A percentile compares a stretch with the other conserved stretches of the same genome.
phyloP scores from a whole-genome alignment of 2,888 invertebrate species.

The Spodoptera exigua region DNA sequence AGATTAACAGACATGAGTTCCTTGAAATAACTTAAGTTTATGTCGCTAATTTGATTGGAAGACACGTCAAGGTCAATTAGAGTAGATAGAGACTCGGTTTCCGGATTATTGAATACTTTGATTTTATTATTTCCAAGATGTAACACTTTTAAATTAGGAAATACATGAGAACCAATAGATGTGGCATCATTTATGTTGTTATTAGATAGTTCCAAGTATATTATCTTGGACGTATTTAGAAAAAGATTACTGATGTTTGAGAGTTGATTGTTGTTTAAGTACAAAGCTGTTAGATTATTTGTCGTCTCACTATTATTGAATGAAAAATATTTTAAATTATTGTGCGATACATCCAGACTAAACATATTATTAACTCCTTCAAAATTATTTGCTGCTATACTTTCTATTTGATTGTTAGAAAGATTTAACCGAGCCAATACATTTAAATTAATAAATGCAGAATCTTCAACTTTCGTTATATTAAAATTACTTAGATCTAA shows the following conservation, averaged over 20 bases:
- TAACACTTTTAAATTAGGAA: slow-evolving; percentile 70
- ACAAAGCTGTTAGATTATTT: slow-evolving; percentile 71
- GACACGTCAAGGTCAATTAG: slow-evolving; percentile 72
- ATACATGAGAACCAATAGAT: slow-evolving; percentile 53
- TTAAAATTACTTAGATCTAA: slow-evolving; percentile 76
- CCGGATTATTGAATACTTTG: slow-evolving; percentile 70
- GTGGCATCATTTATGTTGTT: slow-evolving; percentile 68
- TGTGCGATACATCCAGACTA: slow-evolving; percentile 78
- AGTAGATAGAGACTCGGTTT: slow-evolving; percentile 68
- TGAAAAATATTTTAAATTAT: slow-evolving; percentile 66
- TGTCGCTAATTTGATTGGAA: slow-evolving; percentile 68
- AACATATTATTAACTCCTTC: slow-evolving; percentile 72
- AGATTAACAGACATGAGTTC: slow-evolving; percentile 72
- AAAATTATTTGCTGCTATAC: slow-evolving; percentile 74
- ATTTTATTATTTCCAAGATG: slow-evolving; percentile 73
- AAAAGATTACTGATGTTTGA: slow-evolving; percentile 63
- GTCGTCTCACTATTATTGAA: slow-evolving; percentile 62
- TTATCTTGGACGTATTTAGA: slow-evolving; percentile 59
- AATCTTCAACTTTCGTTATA: slow-evolving; percentile 68
- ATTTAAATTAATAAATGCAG: slow-evolving; percentile 74
- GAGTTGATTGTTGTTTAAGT: slow-evolving; percentile 75
- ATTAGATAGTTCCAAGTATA: slow-evolving; percentile 73
- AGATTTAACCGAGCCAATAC: slow-evolving; percentile 76
- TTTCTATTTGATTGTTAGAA: slow-evolving; percentile 73
- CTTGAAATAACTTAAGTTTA: slow-evolving; percentile 74